These are phyloP conservation scores for Drosophila ochracea DNA, from an alignment of 2,888 invertebrate genomes.

Conservation along the genomic window DNA sequence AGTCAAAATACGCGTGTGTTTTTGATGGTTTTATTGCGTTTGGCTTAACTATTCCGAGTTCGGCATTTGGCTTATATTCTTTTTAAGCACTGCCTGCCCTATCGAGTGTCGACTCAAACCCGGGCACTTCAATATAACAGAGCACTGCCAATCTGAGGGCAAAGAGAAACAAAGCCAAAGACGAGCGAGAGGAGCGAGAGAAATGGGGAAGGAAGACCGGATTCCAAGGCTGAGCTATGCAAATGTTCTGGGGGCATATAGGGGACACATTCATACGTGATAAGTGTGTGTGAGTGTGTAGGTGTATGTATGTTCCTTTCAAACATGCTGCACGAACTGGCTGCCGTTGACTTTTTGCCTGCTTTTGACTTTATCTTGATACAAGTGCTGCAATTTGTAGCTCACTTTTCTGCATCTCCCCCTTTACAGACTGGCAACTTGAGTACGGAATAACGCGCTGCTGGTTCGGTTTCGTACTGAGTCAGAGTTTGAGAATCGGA, in stretches of 20 bases:
- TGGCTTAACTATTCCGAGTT: slow-evolving; percentile 28
- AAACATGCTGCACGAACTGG: slow-evolving; percentile 55
- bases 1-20: slow-evolving; percentile 8
- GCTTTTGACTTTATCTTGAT: slow-evolving; percentile 74
- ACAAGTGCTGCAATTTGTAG: slow-evolving; percentile 78
- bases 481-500: slow-evolving; percentile 19
- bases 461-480: slow-evolving; percentile 7
- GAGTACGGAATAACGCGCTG: slow-evolving; percentile 25
- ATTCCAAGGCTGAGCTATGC: slow-evolving; percentile 38
- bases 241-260: slow-evolving; percentile 35
- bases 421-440: slow-evolving; percentile 18
- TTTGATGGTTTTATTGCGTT: slow-evolving; percentile 6
- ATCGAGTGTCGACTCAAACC: slow-evolving; percentile 21
- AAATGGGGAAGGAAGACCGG: neutral
- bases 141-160: slow-evolving; percentile 36
- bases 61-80: slow-evolving; percentile 30
- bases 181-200: slow-evolving; percentile 27
- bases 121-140: slow-evolving; percentile 47
- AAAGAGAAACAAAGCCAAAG: slow-evolving; percentile 50
- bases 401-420: slow-evolving; percentile 47
- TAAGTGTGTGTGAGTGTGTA: neutral
- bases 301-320: slow-evolving; percentile 33
- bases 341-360: slow-evolving; percentile 65
- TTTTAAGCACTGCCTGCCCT: slow-evolving; percentile 24
- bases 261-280: neutral